Base-by-base conservation (phyloP, 37 sponge, comb jelly and placozoan species). In the Lycopodina hypogea region DNA sequence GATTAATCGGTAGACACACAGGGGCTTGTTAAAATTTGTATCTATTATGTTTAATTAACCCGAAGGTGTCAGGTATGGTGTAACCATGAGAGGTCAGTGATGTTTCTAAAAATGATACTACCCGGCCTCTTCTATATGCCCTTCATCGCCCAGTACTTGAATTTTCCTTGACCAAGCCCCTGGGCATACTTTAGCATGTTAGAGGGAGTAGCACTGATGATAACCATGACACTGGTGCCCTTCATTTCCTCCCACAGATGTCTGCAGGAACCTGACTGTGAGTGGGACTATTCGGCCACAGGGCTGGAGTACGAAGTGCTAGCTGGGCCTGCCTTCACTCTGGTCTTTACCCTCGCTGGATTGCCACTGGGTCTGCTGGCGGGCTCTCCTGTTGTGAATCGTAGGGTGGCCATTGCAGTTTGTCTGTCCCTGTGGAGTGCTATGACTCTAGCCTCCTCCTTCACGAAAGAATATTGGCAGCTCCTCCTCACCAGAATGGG, bases 321-420 rank as follows among this genome's bases (percentile, higher is more conserved):
- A 29, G 93, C 93, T 77, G 90, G 89, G 17, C 87, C 93, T 32
- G 71, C 74, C 30, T 93, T 93, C 78, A 89, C 68, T 2, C 35
- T 89, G 21, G 42, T 89, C 73, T 93, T 84, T 78, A 88, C 90
- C 7, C 39, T 93, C 22, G 69, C 61, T 61, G 85, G 78, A 42
- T 76, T 93, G 30, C 87, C 87, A 8, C 82, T 89, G 4, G 93
- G 93, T 0, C 32, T 93, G 42, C 41, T 84, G 23, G 90, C 90
- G 36, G 82, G 84, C 64, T 40, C 62, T n/a, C 39, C 37, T 8
- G 15, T 61, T 4, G 65, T 80, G 22, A 89, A 83, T 50, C 72
- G 93, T 0, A 71, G 52, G 55, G 26, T 71, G 2, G 42, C 83
- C 21, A 73, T 93, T 38, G 50, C 80, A 17, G 38, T 93, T 0